Conservation (phyloP, 1,140 invertebrate genomes). For the Andrena cerasifolii region DNA sequence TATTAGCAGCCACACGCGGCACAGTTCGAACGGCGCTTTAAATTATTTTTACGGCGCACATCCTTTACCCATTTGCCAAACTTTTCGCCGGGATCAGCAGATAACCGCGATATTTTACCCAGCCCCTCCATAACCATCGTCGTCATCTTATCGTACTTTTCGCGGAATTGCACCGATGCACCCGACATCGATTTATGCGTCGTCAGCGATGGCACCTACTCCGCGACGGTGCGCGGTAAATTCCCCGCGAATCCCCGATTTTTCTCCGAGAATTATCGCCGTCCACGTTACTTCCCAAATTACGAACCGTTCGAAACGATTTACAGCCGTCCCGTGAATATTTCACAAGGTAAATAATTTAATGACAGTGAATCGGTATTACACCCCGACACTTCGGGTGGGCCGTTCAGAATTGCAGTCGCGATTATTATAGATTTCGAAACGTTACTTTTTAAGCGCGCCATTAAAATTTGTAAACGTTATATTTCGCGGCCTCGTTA, state of each 20-base stretch:
- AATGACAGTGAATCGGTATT: too few relatives aligned
- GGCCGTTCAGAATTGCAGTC: too few relatives aligned
- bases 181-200: conserved; percentile 35
- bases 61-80: conserved; percentile 43
- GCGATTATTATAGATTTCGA: conserved; percentile 17
- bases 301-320: too few relatives aligned
- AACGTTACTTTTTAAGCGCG: not conserved
- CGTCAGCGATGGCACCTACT: conserved; percentile 28
- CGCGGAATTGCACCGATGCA: conserved; percentile 39
- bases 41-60: conserved; percentile 25
- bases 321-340: too few relatives aligned
- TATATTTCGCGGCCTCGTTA: not conserved
- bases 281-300: not conserved
- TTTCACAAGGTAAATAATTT: too few relatives aligned
- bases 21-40: not conserved
- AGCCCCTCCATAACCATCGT: not conserved
- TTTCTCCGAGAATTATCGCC: conserved; percentile 17
- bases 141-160: conserved; percentile 45
- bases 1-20: not conserved
- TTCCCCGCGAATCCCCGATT: conserved; percentile 20
- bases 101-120: conserved; percentile 45
- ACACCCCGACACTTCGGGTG: too few relatives aligned
- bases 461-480: not conserved
- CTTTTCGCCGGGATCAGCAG: conserved; percentile 46
- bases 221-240: not conserved